phyloP scores from a whole-genome alignment of 37 sponge, comb jelly and placozoan genomes.

The Tethya wilhelma region DNA sequence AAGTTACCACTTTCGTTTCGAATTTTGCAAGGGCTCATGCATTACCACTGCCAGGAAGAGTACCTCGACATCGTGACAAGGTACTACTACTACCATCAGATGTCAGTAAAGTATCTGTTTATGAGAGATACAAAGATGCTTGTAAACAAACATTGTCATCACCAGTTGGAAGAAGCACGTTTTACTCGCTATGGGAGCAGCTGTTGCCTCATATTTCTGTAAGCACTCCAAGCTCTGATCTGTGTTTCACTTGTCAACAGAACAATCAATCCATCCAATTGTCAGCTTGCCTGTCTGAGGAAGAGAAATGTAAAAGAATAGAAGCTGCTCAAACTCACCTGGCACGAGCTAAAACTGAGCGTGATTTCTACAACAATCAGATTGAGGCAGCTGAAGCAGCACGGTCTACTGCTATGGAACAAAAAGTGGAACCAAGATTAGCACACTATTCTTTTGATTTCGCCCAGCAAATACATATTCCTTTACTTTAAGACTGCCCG shows the following conservation, averaged over 20 bases:
- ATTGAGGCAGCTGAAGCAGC: background rate
- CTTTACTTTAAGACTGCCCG: background rate
- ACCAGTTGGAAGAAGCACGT: background rate
- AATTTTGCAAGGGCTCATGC: background rate
- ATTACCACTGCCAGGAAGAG: constrained; percentile 4
- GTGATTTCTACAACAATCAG: background rate
- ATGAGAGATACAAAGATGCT: background rate
- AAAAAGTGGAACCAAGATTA: background rate
- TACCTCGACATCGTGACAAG: constrained; percentile 5
- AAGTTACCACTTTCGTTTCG: background rate
- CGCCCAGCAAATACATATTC: background rate
- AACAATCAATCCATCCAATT: background rate
- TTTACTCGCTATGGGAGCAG: background rate
- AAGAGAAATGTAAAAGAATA: background rate
- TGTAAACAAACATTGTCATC: background rate
- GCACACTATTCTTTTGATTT: background rate
- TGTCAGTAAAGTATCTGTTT: background rate
- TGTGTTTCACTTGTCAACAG: background rate
- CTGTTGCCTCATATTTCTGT: background rate
- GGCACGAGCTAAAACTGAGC: background rate
- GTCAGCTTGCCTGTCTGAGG: background rate
- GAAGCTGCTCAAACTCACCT: background rate
- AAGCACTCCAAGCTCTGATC: background rate
- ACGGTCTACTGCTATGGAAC: too few relatives aligned
- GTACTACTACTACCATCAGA: background rate